These are phyloP conservation scores for Valencia hispanica DNA, from an alignment of 2,797 vertebrate genomes.

Conservation along the genomic window DNA sequence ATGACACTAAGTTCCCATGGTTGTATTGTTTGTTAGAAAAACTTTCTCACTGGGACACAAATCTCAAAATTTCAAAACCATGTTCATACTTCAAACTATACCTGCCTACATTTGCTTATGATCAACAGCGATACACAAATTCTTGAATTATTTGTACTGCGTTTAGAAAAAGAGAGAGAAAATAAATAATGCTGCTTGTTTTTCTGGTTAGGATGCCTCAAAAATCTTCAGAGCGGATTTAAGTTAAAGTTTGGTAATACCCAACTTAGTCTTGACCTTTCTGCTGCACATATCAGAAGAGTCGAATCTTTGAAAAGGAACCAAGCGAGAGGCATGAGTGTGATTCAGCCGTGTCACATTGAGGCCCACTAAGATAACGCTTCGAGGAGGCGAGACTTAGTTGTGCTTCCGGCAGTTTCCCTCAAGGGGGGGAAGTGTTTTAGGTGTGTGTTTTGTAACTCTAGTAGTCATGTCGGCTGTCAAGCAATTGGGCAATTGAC, in stretches of 20 bases:
- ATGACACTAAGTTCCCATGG: too few relatives aligned
- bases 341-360: constrained; percentile 28
- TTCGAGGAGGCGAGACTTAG: constrained; percentile 20
- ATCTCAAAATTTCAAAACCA: background rate
- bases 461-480: constrained; percentile 49
- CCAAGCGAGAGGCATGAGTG: constrained; percentile 10
- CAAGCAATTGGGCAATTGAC: constrained; percentile 61
- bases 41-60: background rate
- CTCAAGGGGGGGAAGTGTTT: constrained; percentile 23
- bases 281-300: constrained; percentile 15
- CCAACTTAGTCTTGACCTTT: constrained; percentile 1
- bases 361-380: constrained; percentile 34
- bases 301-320: constrained; percentile 18
- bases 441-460: constrained; percentile 57
- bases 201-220: background rate
- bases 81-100: background rate
- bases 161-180: background rate
- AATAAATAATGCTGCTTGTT: background rate
- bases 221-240: background rate
- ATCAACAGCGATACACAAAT: background rate
- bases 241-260: constrained; percentile 1
- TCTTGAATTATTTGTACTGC: background rate
- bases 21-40: background rate
- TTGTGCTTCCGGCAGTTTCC: constrained; percentile 18
- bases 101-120: background rate